Evolutionary conservation across 2,888 invertebrate genomes (phyloP).

Genomic region (Lamellibrachia columna): DNA sequence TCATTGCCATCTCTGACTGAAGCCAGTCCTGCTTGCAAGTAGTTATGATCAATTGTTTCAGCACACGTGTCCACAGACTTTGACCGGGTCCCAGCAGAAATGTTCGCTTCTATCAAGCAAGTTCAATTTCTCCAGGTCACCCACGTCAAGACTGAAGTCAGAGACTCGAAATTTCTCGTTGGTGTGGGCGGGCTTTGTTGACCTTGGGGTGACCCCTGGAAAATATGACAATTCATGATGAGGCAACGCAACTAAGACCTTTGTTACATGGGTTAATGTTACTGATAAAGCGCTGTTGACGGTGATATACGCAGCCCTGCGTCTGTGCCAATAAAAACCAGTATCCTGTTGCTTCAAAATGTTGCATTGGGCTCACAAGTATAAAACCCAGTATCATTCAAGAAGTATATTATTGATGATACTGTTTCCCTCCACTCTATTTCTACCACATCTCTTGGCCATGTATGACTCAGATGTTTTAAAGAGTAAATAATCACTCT

Average conservation of each 20-base stretch:
- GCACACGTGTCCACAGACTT: background rate
- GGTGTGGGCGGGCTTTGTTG: conserved; percentile 57
- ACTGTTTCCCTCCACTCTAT: too few relatives aligned
- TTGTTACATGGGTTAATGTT: too few relatives aligned
- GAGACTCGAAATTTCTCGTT: conserved; percentile 63
- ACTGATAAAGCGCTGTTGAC: too few relatives aligned
- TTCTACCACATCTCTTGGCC: too few relatives aligned
- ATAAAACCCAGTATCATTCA: too few relatives aligned
- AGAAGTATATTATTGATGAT: too few relatives aligned
- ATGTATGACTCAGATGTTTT: too few relatives aligned
- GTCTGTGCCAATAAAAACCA: too few relatives aligned
- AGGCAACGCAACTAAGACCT: background rate
- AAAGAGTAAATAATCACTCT: too few relatives aligned
- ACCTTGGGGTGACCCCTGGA: conserved; percentile 66
- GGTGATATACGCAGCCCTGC: too few relatives aligned
- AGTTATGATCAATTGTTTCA: background rate
- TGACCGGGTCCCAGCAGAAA: conserved; percentile 34
- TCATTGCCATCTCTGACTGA: background rate
- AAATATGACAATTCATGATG: conserved; percentile 29
- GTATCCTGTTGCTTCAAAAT: too few relatives aligned
- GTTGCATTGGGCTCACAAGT: too few relatives aligned
- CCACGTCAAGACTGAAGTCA: conserved; percentile 56
- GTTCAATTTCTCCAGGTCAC: conserved; percentile 55
- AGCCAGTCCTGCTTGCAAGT: background rate
- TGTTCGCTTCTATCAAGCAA: conserved; percentile 45